Evolutionary conservation across 2,888 invertebrate genomes (phyloP).

Genomic region (Drosophila longiperda): DNA sequence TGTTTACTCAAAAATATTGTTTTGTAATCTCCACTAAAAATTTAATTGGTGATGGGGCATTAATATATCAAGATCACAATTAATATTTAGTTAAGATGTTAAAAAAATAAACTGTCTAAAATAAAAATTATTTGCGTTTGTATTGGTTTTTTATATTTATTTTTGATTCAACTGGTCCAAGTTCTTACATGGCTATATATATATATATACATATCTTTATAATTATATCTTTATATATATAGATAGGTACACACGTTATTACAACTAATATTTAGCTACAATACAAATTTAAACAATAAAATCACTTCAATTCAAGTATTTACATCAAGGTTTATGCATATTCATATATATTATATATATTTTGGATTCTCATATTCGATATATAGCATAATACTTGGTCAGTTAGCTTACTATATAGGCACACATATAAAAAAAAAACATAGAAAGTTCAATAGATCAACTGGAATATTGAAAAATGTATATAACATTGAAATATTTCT

Average conservation of each 20-base stretch:
- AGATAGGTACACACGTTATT: slow-evolving; percentile 29
- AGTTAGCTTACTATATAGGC: background rate
- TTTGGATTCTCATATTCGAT: background rate
- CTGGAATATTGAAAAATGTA: background rate
- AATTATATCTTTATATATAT: background rate
- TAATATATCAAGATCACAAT: background rate
- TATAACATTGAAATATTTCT: background rate
- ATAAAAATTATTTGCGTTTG: background rate
- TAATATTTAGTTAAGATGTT: slow-evolving; percentile 10
- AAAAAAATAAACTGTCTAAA: background rate
- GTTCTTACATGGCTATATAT: background rate
- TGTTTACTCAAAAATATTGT: slow-evolving; percentile 6
- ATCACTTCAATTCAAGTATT: background rate
- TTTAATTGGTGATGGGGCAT: background rate
- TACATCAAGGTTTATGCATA: background rate
- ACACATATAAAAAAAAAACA: background rate
- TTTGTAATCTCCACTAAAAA: slow-evolving; percentile 11
- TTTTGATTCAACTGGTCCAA: slow-evolving; percentile 9
- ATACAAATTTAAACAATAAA: background rate
- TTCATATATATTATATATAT: background rate
- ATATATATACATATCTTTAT: background rate
- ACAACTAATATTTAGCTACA: slow-evolving; percentile 21
- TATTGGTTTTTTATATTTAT: background rate
- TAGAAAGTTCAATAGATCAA: background rate
- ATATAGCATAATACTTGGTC: slow-evolving; percentile 1